These are phyloP conservation scores for Drosophila lini DNA, from an alignment of 1,140 invertebrate genomes.

Conservation along the genomic window DNA sequence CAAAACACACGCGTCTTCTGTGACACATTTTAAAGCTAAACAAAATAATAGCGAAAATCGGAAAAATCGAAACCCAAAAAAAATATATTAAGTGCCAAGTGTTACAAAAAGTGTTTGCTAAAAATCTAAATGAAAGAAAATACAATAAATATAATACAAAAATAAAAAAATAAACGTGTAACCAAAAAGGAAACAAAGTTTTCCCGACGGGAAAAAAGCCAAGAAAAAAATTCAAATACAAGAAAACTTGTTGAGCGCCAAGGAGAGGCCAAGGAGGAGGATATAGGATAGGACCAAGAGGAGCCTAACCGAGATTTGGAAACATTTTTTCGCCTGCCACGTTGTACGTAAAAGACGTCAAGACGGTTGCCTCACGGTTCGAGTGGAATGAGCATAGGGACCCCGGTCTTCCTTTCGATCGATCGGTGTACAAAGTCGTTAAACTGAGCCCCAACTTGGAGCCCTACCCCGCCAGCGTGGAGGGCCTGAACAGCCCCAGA, in stretches of 20 bases:
- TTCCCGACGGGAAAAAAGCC: constrained; percentile 41
- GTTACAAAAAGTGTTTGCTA: constrained; percentile 35
- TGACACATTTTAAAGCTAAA: constrained; percentile 8
- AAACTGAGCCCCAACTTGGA: constrained; percentile 85
- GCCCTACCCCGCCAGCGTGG: constrained; percentile 85
- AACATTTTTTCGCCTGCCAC: constrained; percentile 68
- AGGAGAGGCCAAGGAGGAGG: constrained; percentile 8
- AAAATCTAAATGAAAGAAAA: constrained; percentile 24
- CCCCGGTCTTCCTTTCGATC: constrained; percentile 84
- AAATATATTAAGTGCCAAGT: constrained; percentile 59
- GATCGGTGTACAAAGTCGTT: constrained; percentile 85
- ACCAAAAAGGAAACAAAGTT: constrained; percentile 8
- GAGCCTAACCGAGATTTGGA: constrained; percentile 17
- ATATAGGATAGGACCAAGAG: not conserved
- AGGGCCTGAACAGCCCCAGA: constrained; percentile 85
- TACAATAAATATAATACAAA: constrained; percentile 22
- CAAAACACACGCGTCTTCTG: constrained; percentile 11
- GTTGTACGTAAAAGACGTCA: constrained; percentile 83
- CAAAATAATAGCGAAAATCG: constrained; percentile 22
- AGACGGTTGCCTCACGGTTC: constrained; percentile 84
- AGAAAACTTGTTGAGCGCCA: constrained; percentile 56
- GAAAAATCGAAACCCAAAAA: not conserved
- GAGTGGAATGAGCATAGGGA: constrained; percentile 85
- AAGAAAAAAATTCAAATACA: constrained; percentile 1
- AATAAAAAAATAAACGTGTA: constrained; percentile 16